These are phyloP conservation scores for Eciton burchellii DNA, from an alignment of 1,140 invertebrate genomes.

Conservation along the genomic window DNA sequence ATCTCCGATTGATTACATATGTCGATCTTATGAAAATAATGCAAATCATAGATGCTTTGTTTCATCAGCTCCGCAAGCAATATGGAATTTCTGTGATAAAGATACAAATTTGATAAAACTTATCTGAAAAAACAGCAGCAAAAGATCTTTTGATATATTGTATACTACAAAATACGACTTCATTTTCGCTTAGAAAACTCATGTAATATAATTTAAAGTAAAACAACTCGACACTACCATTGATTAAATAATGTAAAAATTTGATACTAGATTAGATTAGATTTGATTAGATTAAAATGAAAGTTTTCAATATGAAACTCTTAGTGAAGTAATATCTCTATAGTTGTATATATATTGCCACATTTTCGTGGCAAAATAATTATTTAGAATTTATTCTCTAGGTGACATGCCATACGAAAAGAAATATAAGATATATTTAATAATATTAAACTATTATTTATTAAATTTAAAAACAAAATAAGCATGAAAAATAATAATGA, in stretches of 20 bases:
- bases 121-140: background rate
- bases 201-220: constrained; percentile 1
- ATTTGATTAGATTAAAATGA: no score
- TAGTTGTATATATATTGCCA: background rate
- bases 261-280: no score
- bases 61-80: constrained; percentile 61
- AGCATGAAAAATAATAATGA: background rate
- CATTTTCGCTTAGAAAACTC: constrained; percentile 8
- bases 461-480: constrained; percentile 6
- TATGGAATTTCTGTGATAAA: constrained; percentile 44
- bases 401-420: background rate
- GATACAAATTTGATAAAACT: constrained; percentile 29
- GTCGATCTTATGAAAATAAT: constrained; percentile 50
- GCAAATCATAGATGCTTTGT: constrained; percentile 43
- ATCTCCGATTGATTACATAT: constrained; percentile 36
- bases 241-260: no score
- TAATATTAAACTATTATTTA: background rate
- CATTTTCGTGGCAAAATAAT: background rate
- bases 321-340: no score
- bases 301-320: no score
- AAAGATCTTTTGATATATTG: background rate
- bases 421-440: background rate
- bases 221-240: background rate
- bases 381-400: background rate
- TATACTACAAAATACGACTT: background rate